Evolutionary conservation across 2,797 vertebrate genomes (phyloP), one percentile per base, ranked within the genome.

Genomic region (Acanthurus leucopareius): DNA sequence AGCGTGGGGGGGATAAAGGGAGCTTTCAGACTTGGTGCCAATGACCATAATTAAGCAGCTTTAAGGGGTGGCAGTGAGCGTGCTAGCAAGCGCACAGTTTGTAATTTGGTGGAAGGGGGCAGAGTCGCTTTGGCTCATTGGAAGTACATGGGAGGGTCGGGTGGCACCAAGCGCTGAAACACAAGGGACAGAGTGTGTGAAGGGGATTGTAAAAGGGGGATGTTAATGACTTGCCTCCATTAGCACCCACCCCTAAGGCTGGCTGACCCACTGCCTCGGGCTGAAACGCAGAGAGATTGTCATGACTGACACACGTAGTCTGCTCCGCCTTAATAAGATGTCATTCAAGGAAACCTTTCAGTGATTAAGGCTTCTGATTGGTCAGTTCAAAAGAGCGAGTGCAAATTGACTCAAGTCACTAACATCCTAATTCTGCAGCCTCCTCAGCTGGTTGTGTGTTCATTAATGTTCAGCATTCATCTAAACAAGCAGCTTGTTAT

Each of bases 11-110:
- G 94, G 92, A 94, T 95, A 95, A 95, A 95, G 94, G 92, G 90
- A 92, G 93, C 93, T 93, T 94, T 95, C 90, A 94, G 93, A 92
- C 93, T 70, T 88, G 85, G 93, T 94, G 92, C 92, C 91, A 94
- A 94, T 94, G 93, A 95, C 94, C 94, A 93, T 95, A 94, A 95
- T 95, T 95, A 95, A 95, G 92, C 89, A 92, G 91, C 94, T 94
- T 94, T 94, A 92, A 94, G 89, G 93, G 93, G 93, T 94, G 93
- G 92, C 92, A 93, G 92, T 73, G 90, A 93, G 91, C 82, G 88
- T 78, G 77, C 91, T 85, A 73, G 91, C 90, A 69, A 92, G 86
- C 65, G 70, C 87, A 61, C 81, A 76, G 90, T 92, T 93, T 94
- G 91, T 94, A 93, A 94, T 94, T 94, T 93, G 82, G 81, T 86